Conservation (phyloP, 2,113 vertebrate species). For the Apteryx mantelli region DNA sequence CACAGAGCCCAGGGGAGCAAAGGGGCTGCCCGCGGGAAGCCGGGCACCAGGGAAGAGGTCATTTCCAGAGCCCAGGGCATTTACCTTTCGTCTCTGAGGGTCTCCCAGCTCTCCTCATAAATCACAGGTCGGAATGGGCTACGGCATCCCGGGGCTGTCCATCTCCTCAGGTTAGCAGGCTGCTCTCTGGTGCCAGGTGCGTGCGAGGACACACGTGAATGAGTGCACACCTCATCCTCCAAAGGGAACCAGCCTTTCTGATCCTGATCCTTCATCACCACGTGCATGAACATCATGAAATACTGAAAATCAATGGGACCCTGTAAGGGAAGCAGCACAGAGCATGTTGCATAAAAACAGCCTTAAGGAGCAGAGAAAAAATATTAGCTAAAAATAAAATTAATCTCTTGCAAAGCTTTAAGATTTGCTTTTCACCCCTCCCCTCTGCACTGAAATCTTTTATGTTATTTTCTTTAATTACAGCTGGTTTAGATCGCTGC, state of each 20-base stretch:
- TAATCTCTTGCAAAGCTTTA: constrained; percentile 12
- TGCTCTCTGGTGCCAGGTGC: not conserved
- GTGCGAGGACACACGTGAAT: rapidly evolving
- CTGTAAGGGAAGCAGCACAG: not conserved
- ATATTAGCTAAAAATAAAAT: constrained; percentile 50
- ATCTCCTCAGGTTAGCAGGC: not conserved
- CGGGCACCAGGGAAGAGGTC: not conserved
- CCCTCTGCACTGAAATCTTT: not conserved
- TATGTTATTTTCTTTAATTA: constrained; percentile 35
- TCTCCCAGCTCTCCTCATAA: not conserved
- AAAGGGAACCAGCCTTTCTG: rapidly evolving
- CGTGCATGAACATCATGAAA: not conserved
- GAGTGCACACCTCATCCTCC: rapidly evolving
- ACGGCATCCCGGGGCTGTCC: not conserved
- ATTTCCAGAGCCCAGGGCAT: not conserved
- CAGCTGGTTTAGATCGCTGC: constrained; percentile 20
- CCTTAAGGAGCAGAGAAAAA: constrained; percentile 16
- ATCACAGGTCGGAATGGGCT: not conserved
- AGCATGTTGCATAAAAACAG: not conserved
- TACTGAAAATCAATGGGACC: constrained; percentile 18
- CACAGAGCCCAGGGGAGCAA: not conserved
- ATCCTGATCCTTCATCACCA: rapidly evolving
- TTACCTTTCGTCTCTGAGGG: not conserved
- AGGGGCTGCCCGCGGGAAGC: no score
- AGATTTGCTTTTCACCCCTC: not conserved